phyloP scores from a whole-genome alignment of 2,797 vertebrate genomes.

The Falco biarmicus region DNA sequence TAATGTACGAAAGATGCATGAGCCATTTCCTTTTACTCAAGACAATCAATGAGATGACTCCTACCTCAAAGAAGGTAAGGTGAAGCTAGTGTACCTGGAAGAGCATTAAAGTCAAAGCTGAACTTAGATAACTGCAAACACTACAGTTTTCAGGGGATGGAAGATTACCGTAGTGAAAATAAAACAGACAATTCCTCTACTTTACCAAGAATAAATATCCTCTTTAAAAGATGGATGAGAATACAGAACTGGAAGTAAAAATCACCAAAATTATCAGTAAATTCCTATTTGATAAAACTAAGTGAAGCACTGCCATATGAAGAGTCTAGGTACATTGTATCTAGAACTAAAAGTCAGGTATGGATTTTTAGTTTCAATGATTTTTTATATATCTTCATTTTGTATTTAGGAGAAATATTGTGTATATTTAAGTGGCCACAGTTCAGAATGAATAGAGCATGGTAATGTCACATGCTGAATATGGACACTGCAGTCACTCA shows the following conservation, averaged over 20 bases:
- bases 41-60: conserved; percentile 94
- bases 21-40: conserved; percentile 96
- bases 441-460: neutral
- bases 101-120: conserved; percentile 65
- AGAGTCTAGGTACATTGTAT: neutral
- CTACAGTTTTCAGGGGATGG: neutral
- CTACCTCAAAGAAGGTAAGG: conserved; percentile 78
- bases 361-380: neutral
- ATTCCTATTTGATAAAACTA: neutral
- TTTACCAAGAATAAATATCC: neutral
- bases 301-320: neutral
- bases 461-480: neutral
- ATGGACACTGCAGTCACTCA: neutral
- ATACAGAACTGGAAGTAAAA: neutral
- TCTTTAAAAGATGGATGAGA: neutral
- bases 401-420: neutral
- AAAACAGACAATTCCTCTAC: neutral
- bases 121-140: conserved; percentile 40
- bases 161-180: neutral
- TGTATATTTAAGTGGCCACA: neutral
- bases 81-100: conserved; percentile 75
- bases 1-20: conserved; percentile 98
- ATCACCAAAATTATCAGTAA: neutral
- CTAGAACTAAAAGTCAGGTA: neutral
- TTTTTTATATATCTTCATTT: neutral